A percentile compares a stretch with the other conserved stretches of the same genome.
Evolutionary conservation across 2,888 invertebrate species (phyloP).

Genomic region (Nemurella pictetii): DNA sequence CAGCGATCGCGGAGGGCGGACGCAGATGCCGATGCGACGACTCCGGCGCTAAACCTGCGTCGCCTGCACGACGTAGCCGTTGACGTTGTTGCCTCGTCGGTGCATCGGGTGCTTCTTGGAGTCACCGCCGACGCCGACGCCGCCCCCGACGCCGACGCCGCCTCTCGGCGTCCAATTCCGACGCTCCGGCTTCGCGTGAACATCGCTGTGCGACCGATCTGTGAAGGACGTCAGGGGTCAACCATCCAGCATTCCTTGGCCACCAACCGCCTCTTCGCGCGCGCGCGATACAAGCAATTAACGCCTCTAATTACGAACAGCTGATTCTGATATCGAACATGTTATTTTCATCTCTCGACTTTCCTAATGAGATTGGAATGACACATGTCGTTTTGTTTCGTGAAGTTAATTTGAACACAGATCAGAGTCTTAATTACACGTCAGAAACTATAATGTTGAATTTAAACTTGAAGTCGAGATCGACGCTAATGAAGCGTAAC

Average conservation of each 20-base stretch:
- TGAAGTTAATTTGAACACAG: not conserved
- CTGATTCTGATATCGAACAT: not conserved
- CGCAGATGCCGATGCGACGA: not conserved
- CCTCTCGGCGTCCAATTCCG: constrained; percentile 41
- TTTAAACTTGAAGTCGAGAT: too few relatives aligned
- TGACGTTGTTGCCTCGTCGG: not conserved
- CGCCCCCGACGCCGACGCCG: not conserved
- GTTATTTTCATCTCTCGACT: not conserved
- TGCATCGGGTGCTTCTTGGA: too few relatives aligned
- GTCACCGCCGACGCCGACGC: not conserved
- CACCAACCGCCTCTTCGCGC: too few relatives aligned
- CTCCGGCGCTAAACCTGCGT: constrained; percentile 37
- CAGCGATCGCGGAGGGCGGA: not conserved
- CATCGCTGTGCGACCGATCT: constrained; percentile 65
- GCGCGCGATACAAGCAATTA: constrained; percentile 33
- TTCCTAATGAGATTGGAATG: not conserved
- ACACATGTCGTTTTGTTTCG: not conserved
- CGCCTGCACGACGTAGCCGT: constrained; percentile 36
- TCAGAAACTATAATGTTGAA: too few relatives aligned
- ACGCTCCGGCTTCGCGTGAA: constrained; percentile 54
- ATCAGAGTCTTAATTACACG: not conserved
- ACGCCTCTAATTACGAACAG: not conserved
- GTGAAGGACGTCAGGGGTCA: constrained; percentile 45
- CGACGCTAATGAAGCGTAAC: too few relatives aligned
- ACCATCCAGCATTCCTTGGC: not conserved